Base-by-base conservation (phyloP, 2,113 vertebrate species). In the Chaetodon trifascialis region DNA sequence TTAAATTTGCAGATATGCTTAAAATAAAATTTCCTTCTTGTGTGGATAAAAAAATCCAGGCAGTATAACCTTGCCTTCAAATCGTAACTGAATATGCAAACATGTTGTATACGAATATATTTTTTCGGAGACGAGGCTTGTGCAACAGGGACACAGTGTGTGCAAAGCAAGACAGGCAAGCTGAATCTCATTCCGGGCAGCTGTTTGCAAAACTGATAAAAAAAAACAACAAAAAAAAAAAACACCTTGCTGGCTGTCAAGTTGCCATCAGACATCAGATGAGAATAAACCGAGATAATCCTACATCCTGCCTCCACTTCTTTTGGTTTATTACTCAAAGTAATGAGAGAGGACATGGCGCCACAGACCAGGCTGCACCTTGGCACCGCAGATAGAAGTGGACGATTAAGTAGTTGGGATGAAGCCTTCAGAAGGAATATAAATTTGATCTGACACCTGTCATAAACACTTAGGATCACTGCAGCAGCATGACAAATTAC, bases 361-460 rank as follows among this genome's bases (percentile, higher is more conserved):
- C 84, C 85, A 84, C 82, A 58, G 64, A 89, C 89, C 84, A 56
- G 47, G 69, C 75, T 81, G 75, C 77, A 85, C 84, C 64, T 76
- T 79, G 74, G 59, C 55, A 52, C 72, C 30, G 72, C 76, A 68
- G 83, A 86, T 77, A 92, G 86, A 79, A 92, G 80, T 75, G 79
- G 78, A 90, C 76, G 70, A 88, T 91, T 90, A 92, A 91, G 81
- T 76, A 83, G 86, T 83, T 82, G 85, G 82, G 79, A 93, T 83
- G 89, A 89, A 93, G 86, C 76, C 89, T 90, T 93, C 89, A 91
- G 69, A 73, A 73, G 25, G 82, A 88, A 79, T 71, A 38, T 83
- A 91, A 94, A 93, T 86, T 52, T 88, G 91, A 94, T 94, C 91
- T 88, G 94, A 92, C 94, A 93, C 86, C 89, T 94, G 93, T 92